A percentile compares a stretch with the other conserved stretches of the same genome.
Evolutionary conservation across 2,888 invertebrate genomes (phyloP).

Genomic region (Spilosoma lubricipeda): DNA sequence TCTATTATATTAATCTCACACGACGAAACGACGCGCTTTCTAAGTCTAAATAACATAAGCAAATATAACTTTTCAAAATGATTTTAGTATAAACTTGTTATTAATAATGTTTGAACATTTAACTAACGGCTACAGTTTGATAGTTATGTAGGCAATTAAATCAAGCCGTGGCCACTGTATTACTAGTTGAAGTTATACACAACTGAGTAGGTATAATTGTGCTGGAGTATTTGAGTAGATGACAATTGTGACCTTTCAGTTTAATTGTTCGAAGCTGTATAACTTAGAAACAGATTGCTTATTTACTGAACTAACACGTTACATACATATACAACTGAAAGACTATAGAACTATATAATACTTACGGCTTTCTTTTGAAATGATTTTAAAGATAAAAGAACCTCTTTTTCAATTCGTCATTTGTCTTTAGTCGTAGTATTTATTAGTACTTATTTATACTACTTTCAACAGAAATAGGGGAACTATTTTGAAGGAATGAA

Average conservation of each 20-base stretch:
- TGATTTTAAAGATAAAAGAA: neutral
- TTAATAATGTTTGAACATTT: neutral
- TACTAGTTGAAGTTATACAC: neutral
- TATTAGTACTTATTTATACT: neutral
- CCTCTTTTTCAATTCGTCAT: neutral
- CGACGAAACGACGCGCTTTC: no score
- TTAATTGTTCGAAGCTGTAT: neutral
- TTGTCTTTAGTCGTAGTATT: no score
- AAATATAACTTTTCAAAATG: no score
- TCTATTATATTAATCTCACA: no score
- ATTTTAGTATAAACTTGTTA: neutral
- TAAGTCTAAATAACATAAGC: no score
- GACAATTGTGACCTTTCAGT: neutral
- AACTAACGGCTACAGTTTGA: neutral
- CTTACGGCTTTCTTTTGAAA: neutral
- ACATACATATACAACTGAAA: neutral
- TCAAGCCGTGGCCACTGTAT: neutral
- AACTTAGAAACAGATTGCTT: neutral
- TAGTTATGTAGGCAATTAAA: neutral
- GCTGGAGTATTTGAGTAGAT: neutral
- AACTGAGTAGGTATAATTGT: neutral
- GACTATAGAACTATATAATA: neutral
- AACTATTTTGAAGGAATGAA: neutral
- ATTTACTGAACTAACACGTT: neutral
- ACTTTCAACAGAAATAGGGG: neutral